Base-by-base conservation (phyloP, 2,797 vertebrate genomes). In the Enoplosus armatus region DNA sequence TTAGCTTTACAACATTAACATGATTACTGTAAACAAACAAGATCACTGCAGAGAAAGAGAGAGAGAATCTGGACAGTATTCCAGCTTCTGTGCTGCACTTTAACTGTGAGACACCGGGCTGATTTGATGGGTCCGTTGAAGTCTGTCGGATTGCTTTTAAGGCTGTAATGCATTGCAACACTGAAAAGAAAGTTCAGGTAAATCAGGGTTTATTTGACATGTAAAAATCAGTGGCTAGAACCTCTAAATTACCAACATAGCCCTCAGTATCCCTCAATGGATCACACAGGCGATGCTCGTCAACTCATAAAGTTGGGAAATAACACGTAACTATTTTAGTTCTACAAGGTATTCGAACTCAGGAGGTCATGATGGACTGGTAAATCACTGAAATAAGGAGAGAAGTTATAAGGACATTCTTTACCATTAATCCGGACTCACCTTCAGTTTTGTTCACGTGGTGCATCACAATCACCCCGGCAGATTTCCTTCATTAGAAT, bases 1-100 rank as follows among this genome's bases (percentile, higher is more conserved):
- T 86, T 79, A 75, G 45, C 48, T 29, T 75, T 29, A 69, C 5
- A 24, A 62, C 59, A 70, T 81, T 73, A 85, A 62, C 26, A 72
- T 66, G 73, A 87, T 85, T 47, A 71, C 56, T 79, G 72, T 77
- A 63, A 75, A 66, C 41, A 80, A 72, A 82, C 59, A 26, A 31
- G 43, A 66, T 72, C 39, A 39, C 26, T 35, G 29, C 6, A 79
- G 58, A 45, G 53, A 48, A 18, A 75, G 22, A 75, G 53, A 48
- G 22, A 75, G 22, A 75, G 43, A 15, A 31, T 50, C 35, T 16
- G 27, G 77, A 60, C 64, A 27, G 66, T n/a, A 24, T 47, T 26
- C 0, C 22, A 39, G 47, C 24, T 26, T 45, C 12, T 16, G 12
- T 60, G 61, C 43, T 53, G 43, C 14, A 7, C 16, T 26, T 65